Evolutionary conservation across 1,140 invertebrate genomes (phyloP), one percentile per base, ranked within the genome.

Genomic region (Physella acuta): DNA sequence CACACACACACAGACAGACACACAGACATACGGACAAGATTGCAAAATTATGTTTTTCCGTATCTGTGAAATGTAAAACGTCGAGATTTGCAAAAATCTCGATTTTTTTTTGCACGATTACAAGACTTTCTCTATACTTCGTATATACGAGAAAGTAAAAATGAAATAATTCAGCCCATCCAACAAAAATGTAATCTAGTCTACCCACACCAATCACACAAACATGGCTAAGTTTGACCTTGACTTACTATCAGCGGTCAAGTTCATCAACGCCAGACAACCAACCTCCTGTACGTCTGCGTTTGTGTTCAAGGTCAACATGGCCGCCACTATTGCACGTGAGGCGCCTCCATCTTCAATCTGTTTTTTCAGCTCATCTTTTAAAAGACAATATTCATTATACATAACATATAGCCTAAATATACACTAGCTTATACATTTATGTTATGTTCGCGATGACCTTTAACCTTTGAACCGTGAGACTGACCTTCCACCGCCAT

Each of bases 161-260:
- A n/a, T n/a, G n/a, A n/a, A n/a, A n/a, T n/a, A n/a, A n/a, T n/a
- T n/a, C n/a, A n/a, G n/a, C n/a, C n/a, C n/a, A n/a, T n/a, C n/a
- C n/a, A n/a, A n/a, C n/a, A n/a, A n/a, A n/a, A n/a, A n/a, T n/a
- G n/a, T n/a, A n/a, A n/a, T n/a, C n/a, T n/a, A n/a, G n/a, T n/a
- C n/a, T n/a, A n/a, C 73, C 73, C 39, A 65, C 58, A 33, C 71
- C 71, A 53, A 70, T 72, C 11, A 71, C 61, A 5, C 71, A 59
- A 28, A 75, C 64, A 51, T 75, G 72, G 65, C 72, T 75, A 53
- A 62, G 64, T 56, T 51, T 58, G 52, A 37, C 64, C 26, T 20
- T 44, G 8, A 73, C 73, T 71, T 68, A 78, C 77, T 62, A 44
- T 78, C 73, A 16, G 75, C 75, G n/a, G 77, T 74, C 11, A 78